Evolutionary conservation across 1,140 invertebrate genomes (phyloP), one percentile per base, ranked within the genome.

Genomic region (Argopecten irradians): DNA sequence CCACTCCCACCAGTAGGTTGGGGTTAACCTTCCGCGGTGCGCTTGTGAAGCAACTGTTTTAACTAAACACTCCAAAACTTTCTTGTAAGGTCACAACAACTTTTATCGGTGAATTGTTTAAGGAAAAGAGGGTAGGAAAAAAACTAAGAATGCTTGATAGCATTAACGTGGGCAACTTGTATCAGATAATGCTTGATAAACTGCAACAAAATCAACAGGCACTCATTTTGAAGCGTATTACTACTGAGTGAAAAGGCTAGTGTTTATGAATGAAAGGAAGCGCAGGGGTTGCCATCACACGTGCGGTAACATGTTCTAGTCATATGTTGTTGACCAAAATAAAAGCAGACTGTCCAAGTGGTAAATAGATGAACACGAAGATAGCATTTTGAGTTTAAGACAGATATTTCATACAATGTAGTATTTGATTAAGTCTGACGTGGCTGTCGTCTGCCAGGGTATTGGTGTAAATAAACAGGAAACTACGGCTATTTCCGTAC

Each of bases 191-290:
- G 28, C 55, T 71, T 71, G 55, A 71, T 71, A 71, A 71, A 71
- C 55, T 5, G 16, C 22, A n/a, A n/a, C 8, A n/a, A 71, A 71
- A 28, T n/a, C 55, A 71, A n/a, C 55, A 71, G 43, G 43, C 9
- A 46, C 43, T 46, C 19, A 46, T 46, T 46, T 46, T 46, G 43
- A 46, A 46, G 43, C 43, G 43, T 46, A 46, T 28, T 71, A 28
- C 22, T 16, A 71, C 55, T 71, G 55, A n/a, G 55, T 71, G 8
- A 71, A 28, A 1, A 71, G 55, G 55, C 55, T 71, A 28, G 55
- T 71, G n/a, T 71, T 71, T 71, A 71, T 71, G 55, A 71, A 71
- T 71, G 55, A 71, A 71, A 71, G 55, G 55, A 71, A 71, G 55
- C 55, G 16, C 55, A n/a, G n/a, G 55, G 28, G 55, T 28, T 28